These are phyloP conservation scores for Onychostruthus taczanowskii DNA, from an alignment of 2,113 vertebrate species.

Conservation along the genomic window DNA sequence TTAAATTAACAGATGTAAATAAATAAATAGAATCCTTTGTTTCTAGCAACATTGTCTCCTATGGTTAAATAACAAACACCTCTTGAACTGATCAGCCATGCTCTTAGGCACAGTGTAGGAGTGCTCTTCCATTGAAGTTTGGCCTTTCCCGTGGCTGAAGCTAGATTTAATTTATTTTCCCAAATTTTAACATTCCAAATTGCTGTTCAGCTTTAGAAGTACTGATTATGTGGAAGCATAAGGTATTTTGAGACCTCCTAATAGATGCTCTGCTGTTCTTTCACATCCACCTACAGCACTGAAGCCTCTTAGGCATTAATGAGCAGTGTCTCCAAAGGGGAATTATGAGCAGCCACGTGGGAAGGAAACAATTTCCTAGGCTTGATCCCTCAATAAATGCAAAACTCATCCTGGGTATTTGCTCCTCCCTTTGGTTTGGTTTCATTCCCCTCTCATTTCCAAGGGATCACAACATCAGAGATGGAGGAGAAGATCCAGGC, in stretches of 20 bases:
- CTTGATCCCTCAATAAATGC: slow-evolving; percentile 31
- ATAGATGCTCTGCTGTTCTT: slow-evolving; percentile 38
- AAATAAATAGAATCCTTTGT: background rate
- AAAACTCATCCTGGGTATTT: background rate
- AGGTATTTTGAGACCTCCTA: slow-evolving; percentile 39
- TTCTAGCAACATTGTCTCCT: background rate
- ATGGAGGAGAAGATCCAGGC: background rate
- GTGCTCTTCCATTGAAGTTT: background rate
- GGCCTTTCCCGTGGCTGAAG: background rate
- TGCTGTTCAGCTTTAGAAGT: background rate
- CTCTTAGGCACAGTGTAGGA: background rate
- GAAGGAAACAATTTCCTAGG: slow-evolving; percentile 42
- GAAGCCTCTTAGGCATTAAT: slow-evolving; percentile 37
- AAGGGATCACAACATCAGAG: background rate
- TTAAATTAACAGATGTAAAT: background rate
- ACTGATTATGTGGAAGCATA: slow-evolving; percentile 35
- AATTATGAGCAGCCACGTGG: background rate
- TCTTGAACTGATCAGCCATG: background rate
- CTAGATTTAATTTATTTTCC: background rate
- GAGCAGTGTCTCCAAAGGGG: background rate
- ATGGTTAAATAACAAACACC: background rate
- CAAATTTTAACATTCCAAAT: background rate
- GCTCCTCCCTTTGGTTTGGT: background rate
- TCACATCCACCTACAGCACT: background rate
- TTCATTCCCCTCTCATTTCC: background rate